Evolutionary conservation across 1,140 invertebrate species (phyloP).

Genomic region (Zaprionus capensis): DNA sequence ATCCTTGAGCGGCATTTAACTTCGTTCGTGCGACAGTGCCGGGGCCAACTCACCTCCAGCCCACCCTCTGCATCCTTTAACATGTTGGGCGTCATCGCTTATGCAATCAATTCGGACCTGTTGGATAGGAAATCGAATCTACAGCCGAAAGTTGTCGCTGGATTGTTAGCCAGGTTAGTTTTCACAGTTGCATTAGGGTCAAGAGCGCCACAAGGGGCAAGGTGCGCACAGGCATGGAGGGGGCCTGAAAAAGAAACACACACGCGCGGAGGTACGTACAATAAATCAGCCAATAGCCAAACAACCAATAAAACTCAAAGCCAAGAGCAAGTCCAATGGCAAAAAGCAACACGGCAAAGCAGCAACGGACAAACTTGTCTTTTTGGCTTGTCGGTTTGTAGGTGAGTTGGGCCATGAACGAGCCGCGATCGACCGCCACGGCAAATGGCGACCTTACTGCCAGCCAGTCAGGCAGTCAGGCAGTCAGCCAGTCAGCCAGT

Average conservation of each 20-base stretch:
- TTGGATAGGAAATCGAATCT: constrained; percentile 54
- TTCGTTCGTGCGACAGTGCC: constrained; percentile 48
- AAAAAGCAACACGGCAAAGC: constrained; percentile 37
- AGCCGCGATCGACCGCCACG: constrained; percentile 51
- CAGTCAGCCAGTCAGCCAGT: constrained; percentile 20
- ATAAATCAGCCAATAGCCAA: constrained; percentile 76
- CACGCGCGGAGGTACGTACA: constrained; percentile 36
- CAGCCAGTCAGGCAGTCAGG: constrained; percentile 29
- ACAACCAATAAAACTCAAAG: constrained; percentile 70
- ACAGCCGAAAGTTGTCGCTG: constrained; percentile 10
- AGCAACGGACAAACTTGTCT: constrained; percentile 72
- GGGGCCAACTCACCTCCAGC: too few species aligned
- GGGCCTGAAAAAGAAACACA: constrained; percentile 20
- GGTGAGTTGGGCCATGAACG: constrained; percentile 82
- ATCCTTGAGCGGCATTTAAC: constrained; percentile 81
- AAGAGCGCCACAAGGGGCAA: constrained; percentile 49
- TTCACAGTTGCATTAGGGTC: constrained; percentile 61
- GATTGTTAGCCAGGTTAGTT: constrained; percentile 7
- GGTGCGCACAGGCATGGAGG: constrained; percentile 14
- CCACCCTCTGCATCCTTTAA: neutral
- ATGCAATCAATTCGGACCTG: constrained; percentile 50
- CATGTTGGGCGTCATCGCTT: constrained; percentile 35
- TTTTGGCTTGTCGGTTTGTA: constrained; percentile 70
- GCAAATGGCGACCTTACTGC: constrained; percentile 66
- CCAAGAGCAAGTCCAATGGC: constrained; percentile 83